phyloP scores from a whole-genome alignment of 2,113 vertebrate genomes.

The Sylvilagus bachmani region DNA sequence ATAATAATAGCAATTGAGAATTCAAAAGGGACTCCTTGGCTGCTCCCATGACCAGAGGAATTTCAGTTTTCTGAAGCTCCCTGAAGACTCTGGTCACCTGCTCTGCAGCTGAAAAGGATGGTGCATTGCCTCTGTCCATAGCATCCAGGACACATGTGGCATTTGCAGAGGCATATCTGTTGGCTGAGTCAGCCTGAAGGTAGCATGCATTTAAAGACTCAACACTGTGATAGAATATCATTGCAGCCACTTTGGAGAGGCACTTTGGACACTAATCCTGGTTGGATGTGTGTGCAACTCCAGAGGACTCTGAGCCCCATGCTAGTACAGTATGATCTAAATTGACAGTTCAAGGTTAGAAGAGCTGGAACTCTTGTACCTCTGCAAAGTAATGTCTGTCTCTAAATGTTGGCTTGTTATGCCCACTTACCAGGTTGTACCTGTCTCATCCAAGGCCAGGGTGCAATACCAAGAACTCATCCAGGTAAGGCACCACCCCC shows the following conservation, averaged over 20 bases:
- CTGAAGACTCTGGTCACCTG: background rate
- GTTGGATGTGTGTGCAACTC: background rate
- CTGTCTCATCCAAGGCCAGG: no score
- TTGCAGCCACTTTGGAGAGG: background rate
- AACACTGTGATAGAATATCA: background rate
- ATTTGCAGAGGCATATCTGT: background rate
- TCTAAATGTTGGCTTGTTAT: no score
- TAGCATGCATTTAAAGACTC: background rate
- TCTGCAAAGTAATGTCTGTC: no score
- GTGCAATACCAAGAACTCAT: no score
- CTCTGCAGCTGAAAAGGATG: background rate
- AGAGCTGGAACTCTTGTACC: no score
- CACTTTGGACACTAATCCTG: background rate
- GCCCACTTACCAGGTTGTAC: no score
- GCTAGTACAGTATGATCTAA: background rate
- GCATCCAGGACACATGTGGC: fast-evolving
- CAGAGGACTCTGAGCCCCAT: background rate
- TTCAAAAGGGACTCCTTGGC: background rate
- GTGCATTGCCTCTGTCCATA: background rate
- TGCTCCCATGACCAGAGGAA: background rate
- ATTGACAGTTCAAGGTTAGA: no score
- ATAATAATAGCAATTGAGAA: background rate
- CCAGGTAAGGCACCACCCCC: no score
- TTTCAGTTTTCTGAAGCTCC: background rate
- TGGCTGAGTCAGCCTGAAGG: background rate